Evolutionary conservation across 2,113 vertebrate species (phyloP).

Genomic region (Fulica atra): DNA sequence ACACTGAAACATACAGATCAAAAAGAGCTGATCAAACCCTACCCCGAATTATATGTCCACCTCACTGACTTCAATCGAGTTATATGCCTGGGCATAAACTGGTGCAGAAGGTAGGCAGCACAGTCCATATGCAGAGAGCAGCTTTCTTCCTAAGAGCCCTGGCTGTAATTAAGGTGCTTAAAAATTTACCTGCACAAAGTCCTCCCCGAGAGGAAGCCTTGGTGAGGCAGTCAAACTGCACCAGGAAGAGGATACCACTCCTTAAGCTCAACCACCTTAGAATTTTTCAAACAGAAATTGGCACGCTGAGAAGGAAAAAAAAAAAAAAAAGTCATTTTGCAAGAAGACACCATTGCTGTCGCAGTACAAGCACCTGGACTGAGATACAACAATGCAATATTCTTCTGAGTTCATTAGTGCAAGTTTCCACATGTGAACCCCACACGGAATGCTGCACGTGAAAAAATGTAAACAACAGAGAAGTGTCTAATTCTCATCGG

Average conservation of each 20-base stretch:
- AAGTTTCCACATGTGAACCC: slow-evolving; percentile 70
- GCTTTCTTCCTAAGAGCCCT: background rate
- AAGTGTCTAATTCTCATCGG: slow-evolving; percentile 50
- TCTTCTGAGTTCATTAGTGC: slow-evolving; percentile 75
- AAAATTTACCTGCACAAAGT: background rate
- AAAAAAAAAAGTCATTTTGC: slow-evolving; percentile 60
- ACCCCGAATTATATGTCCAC: background rate
- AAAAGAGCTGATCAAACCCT: background rate
- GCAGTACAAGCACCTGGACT: slow-evolving; percentile 70
- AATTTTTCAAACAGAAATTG: slow-evolving; percentile 73
- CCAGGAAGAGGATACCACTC: slow-evolving; percentile 69
- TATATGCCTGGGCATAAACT: accelerated
- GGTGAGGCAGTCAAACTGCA: background rate
- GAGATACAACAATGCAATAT: slow-evolving; percentile 69
- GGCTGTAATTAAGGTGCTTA: background rate
- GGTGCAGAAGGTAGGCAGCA: background rate
- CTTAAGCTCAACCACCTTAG: slow-evolving; percentile 72
- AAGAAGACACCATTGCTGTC: slow-evolving; percentile 75
- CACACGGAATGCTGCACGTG: slow-evolving; percentile 69
- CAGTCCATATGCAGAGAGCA: accelerated
- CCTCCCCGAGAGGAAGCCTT: background rate
- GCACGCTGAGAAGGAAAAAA: slow-evolving; percentile 50
- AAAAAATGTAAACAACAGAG: slow-evolving; percentile 76
- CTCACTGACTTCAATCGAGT: background rate
- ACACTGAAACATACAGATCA: background rate